Base-by-base conservation (phyloP, 1,140 invertebrate genomes). In the Drosophila dunni region DNA sequence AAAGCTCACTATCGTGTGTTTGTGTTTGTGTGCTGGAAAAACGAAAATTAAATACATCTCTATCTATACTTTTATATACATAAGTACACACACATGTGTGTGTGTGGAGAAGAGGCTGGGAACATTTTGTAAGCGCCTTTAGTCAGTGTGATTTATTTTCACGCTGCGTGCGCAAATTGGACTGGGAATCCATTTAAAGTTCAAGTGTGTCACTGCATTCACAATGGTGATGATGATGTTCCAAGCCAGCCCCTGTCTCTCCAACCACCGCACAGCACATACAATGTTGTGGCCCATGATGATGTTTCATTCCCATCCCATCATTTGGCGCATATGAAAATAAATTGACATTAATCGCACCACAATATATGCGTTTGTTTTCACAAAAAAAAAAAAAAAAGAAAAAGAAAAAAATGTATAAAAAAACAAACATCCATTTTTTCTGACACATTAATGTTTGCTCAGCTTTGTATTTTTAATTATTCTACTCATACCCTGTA, bases 21-120 rank as follows among this genome's bases (percentile, higher is more conserved):
- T 65, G 68, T 78, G 48, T 13, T 50, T 42, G 63, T 54, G 62
- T 66, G 66, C 63, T 44, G 50, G 60, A 70, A 70, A 77, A 83
- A 69, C 84, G 76, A 80, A 83, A 89, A 89, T 86, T 86, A 86
- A 86, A 86, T 83, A 88, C 75, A 80, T 72, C 38, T 78, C 64
- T 78, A 65, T 51, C 63, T 44, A 29, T 57, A 56, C 50, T 40
- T 13, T 24, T 11, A 40, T 8, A 42, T 40, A 38, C 1, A 44
- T 44, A 17, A 34, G 15, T 24, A 38, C n/a, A 57, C 53, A 9
- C 48, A 29, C 29, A n/a, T 40, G 8, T 56, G 5, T 38, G 11
- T 40, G 17, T 48, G 10, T 38, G 24, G 42, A 29, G 38, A 51
- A 29, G 24, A 45, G 54, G 45, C 45, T 50, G 51, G 58, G 48